phyloP scores from a whole-genome alignment of 2,797 vertebrate genomes.

The Hybognathus amarus region DNA sequence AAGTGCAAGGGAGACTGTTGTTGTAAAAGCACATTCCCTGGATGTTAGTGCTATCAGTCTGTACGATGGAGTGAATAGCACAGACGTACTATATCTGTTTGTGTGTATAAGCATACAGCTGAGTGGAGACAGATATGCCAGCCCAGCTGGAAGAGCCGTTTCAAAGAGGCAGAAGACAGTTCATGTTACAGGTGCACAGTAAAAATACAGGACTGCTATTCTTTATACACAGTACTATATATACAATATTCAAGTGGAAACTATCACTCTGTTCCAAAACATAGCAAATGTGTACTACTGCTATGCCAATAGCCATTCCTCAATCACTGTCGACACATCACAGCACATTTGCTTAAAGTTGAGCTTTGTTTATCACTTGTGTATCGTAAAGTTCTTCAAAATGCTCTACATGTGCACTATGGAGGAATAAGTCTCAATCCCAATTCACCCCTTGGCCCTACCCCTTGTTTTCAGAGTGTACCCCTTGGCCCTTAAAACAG shows the following conservation, averaged over 20 bases:
- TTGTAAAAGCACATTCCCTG: conserved; percentile 72
- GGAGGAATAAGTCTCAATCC: too few relatives aligned
- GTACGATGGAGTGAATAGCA: conserved; percentile 65
- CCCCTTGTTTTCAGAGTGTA: too few relatives aligned
- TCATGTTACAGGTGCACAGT: conserved; percentile 17
- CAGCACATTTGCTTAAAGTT: not conserved
- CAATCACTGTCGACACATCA: not conserved
- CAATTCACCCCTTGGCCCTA: too few relatives aligned
- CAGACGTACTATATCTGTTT: conserved; percentile 42
- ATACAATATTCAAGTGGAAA: conserved; percentile 16
- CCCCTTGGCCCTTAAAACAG: too few relatives aligned
- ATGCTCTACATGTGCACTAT: not conserved
- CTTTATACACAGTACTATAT: not conserved
- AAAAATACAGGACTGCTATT: not conserved
- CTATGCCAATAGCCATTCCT: not conserved
- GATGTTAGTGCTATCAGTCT: conserved; percentile 71
- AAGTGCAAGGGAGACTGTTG: conserved; percentile 67
- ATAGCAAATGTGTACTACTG: not conserved
- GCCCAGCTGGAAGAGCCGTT: conserved; percentile 19
- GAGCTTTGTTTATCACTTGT: not conserved
- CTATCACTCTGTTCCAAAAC: conserved; percentile 18
- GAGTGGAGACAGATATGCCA: conserved; percentile 66
- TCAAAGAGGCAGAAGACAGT: conserved; percentile 14
- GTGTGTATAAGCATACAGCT: conserved; percentile 52
- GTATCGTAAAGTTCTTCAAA: not conserved